Conservation (phyloP, 2,888 invertebrate genomes). For the Caenorhabditis uteleia region DNA sequence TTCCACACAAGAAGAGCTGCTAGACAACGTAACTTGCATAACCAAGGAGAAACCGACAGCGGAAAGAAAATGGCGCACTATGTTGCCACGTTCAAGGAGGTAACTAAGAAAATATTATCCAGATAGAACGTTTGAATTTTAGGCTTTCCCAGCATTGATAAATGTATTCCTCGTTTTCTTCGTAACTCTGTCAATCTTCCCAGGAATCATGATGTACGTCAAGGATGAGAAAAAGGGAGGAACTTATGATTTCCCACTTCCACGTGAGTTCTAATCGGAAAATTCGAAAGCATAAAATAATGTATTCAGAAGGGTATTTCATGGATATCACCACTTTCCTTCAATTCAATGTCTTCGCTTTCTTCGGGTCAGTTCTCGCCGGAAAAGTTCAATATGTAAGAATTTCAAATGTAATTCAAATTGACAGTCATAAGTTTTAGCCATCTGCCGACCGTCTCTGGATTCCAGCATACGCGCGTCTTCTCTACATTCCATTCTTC, state of each 20-base stretch:
- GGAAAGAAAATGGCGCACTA: conserved; percentile 19
- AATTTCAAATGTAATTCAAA: neutral
- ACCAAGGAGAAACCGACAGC: conserved; percentile 12
- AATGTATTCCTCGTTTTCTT: conserved; percentile 93
- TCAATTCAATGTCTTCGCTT: conserved; percentile 90
- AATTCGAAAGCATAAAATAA: neutral
- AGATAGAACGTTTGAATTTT: too few species aligned
- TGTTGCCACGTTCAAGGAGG: too few species aligned
- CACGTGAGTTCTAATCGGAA: conserved; percentile 13
- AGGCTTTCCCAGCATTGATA: conserved; percentile 82
- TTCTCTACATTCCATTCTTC: conserved; percentile 86
- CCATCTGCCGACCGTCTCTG: conserved; percentile 83
- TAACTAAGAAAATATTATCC: too few species aligned
- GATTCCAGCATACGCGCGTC: conserved; percentile 78
- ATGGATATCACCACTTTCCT: conserved; percentile 82
- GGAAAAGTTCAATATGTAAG: conserved; percentile 67
- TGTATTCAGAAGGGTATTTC: conserved; percentile 35
- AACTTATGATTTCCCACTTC: conserved; percentile 38
- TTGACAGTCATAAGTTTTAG: conserved; percentile 71
- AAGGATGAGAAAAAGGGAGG: conserved; percentile 34
- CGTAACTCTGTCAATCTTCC: conserved; percentile 87
- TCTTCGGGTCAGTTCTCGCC: conserved; percentile 87
- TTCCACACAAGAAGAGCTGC: conserved; percentile 55
- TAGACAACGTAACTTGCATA: conserved; percentile 13
- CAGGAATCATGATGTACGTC: conserved; percentile 77